Evolutionary conservation across 2,113 vertebrate species (phyloP), one percentile per base, ranked within the genome.

Genomic region (Caretta caretta): DNA sequence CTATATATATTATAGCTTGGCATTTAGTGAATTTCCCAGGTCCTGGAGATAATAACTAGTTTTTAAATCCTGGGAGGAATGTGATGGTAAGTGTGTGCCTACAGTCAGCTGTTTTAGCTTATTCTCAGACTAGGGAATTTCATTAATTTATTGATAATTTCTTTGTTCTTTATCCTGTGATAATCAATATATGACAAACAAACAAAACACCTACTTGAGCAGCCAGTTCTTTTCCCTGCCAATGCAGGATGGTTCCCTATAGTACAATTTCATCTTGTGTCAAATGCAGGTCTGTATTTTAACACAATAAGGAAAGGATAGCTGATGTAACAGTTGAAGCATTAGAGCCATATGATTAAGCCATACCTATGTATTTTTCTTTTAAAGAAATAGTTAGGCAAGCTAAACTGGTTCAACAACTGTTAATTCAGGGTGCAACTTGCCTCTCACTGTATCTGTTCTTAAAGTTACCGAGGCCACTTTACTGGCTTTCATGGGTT

Each of bases 361-460:
- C 76, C 87, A 16, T 76, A 24, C 79, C 20, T 6, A 19, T 50
- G 13, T 53, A 75, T 27, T 29, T 3, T 16, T 87, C 72, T 22
- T 51, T 75, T 53, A 62, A 87, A 94, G 53, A 38, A 29, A 79
- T 6, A 3, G 50, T 19, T 27, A 38, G 62, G 78, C 96, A 56
- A 87, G 96, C 93, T 93, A 65, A 96, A 97, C 94, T 92, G 91
- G 93, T 97, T 91, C 87, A 92, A 46, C 76, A 56, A 69, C 95
- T 93, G 35, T 20, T 93, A 42, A 88, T 88, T 90, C 89, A 69
- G 80, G 2, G 11, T 92, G 90, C 90, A 90, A 91, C 94, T 94
- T 93, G 19, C n/a, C 84, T 54, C 46, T 89, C 85, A 42, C 31
- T 54, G 80, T 92, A 57, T 84, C 78, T 93, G 80, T 92, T 87